Evolutionary conservation across 2,797 vertebrate genomes (phyloP), one percentile per base, ranked within the genome.

Genomic region (Mormyrus proboscirostris): DNA sequence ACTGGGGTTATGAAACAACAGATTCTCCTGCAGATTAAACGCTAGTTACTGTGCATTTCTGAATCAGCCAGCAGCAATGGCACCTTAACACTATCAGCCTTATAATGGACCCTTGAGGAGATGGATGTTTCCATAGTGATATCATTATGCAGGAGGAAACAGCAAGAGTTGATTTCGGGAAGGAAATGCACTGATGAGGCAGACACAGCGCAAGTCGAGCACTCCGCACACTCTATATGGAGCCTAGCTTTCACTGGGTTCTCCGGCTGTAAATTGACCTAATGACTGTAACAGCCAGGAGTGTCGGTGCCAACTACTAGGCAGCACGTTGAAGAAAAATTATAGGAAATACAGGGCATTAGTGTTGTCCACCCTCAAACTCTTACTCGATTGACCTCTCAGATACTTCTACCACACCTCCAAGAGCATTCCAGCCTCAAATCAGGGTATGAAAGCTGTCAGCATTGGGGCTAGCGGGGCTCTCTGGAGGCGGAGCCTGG

Each of bases 111-210:
- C 88, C 88, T 76, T 79, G 62, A 69, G 49, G 51, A 86, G 50
- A 51, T 19, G 41, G 47, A 88, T 87, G 84, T 62, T 51, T 86
- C 79, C 51, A 88, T 41, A 25, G 62, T 86, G 90, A 89, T 86
- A 84, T 90, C 90, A 90, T 87, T 69, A 29, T 49, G 84, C 53
- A n/a, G n/a, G 38, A 87, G 84, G 88, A 90, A 49, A 79, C 85
- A 29, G n/a, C 57, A 47, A 38, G 53, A 89, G 65, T 65, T 50
- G 50, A 90, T 82, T 51, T 90, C 59, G 12, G 53, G 90, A 82
- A 55, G 83, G 87, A 47, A 38, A 89, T 57, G 84, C 47, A 50
- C 29, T 22, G 57, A 84, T 69, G 50, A 50, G 51, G 49, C 62
- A 73, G 84, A 87, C 41, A 65, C 65, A 87, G 62, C 7, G 10